Percentiles rank a stretch among this genome's conserved stretches.
These are phyloP conservation scores for Phaenicophaeus curvirostris DNA, from an alignment of 2,797 vertebrate species.

Conservation along the genomic window DNA sequence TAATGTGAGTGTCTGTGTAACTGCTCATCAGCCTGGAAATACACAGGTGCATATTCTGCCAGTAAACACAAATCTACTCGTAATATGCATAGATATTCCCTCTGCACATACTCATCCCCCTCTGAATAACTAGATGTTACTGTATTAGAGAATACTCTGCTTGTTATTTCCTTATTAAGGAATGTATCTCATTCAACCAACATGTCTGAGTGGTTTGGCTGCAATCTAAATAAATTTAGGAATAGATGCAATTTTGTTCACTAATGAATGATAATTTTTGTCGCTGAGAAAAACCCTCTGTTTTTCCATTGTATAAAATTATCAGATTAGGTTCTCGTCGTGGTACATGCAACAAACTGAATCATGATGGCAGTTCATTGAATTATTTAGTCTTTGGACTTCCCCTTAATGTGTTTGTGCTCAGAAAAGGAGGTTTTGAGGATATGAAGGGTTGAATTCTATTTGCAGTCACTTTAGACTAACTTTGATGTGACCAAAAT, in stretches of 20 bases:
- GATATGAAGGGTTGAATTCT: neutral
- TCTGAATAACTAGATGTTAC: neutral
- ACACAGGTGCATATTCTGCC: neutral
- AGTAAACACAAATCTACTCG: neutral
- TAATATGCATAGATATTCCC: neutral
- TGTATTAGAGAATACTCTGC: neutral
- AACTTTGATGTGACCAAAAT: neutral
- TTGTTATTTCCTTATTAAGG: conserved; percentile 51
- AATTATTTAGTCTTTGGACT: neutral
- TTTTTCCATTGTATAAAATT: conserved; percentile 8
- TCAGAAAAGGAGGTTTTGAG: neutral
- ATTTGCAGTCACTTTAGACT: neutral
- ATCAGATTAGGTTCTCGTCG: neutral
- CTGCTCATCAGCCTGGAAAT: conserved; percentile 14
- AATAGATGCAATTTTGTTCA: neutral
- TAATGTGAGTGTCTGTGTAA: neutral
- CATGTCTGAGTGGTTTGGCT: neutral
- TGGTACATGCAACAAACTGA: neutral
- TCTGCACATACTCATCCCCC: neutral
- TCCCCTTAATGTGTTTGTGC: neutral
- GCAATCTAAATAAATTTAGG: conserved; percentile 41
- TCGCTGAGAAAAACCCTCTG: neutral
- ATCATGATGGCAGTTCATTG: neutral
- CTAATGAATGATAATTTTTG: conserved; percentile 24
- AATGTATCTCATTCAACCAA: neutral